These are phyloP conservation scores for Cydia pomonella DNA, from an alignment of 1,140 invertebrate species.

Conservation along the genomic window DNA sequence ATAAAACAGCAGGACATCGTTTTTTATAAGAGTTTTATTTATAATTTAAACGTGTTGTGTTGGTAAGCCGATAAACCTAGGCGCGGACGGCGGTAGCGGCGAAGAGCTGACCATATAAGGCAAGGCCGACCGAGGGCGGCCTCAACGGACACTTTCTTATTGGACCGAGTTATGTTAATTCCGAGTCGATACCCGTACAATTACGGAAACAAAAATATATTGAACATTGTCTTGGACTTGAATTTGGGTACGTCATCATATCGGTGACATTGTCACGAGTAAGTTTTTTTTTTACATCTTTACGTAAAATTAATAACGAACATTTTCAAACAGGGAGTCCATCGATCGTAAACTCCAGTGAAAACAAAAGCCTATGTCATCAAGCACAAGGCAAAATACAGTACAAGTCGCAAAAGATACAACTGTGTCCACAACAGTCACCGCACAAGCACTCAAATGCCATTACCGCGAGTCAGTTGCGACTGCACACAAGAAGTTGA, in stretches of 20 bases:
- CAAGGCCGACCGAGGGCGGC: constrained; percentile 56
- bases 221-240: background rate
- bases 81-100: constrained; percentile 21
- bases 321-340: background rate
- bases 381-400: background rate
- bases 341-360: background rate
- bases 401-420: background rate
- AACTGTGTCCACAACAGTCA: constrained; percentile 26
- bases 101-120: constrained; percentile 63
- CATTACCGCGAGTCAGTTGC: constrained; percentile 9
- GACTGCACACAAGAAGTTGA: background rate
- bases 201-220: constrained; percentile 11
- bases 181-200: background rate
- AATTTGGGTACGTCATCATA: constrained; percentile 2
- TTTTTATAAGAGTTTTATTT: background rate
- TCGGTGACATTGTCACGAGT: background rate
- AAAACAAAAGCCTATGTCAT: constrained; percentile 1
- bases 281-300: no score
- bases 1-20: background rate
- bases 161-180: constrained; percentile 25
- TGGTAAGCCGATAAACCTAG: background rate
- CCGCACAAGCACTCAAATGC: background rate
- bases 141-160: constrained; percentile 54
- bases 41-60: background rate
- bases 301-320: background rate